Percentiles rank a stretch among this genome's conserved stretches.
phyloP scores from a whole-genome alignment of 2,113 vertebrate genomes.

The Gymnobelideus leadbeateri region DNA sequence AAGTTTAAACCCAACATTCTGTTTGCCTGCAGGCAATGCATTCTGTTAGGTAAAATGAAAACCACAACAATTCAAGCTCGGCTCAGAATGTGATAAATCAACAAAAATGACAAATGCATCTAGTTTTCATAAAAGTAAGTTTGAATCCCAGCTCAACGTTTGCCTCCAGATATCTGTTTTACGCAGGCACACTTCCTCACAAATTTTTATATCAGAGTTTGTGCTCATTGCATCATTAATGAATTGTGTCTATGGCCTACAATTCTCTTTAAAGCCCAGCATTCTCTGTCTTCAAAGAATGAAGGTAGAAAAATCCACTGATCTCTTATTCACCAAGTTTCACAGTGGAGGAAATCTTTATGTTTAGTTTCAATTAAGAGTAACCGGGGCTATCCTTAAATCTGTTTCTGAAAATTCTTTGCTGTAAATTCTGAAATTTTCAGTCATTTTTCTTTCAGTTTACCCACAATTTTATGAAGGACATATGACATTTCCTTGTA shows the following conservation, averaged over 20 bases:
- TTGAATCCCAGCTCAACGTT: conserved; percentile 47
- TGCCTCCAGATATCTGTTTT: conserved; percentile 61
- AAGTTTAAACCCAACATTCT: conserved; percentile 79
- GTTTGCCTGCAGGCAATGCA: conserved; percentile 76
- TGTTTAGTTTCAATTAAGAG: conserved; percentile 36
- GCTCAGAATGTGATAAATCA: conserved; percentile 73
- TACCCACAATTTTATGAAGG: neutral
- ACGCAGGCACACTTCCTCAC: conserved; percentile 6
- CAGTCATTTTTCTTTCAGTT: neutral
- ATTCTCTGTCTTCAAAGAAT: neutral
- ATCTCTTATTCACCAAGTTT: conserved; percentile 31
- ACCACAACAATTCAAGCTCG: conserved; percentile 59
- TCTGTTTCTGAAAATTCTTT: neutral
- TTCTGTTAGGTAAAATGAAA: conserved; percentile 77
- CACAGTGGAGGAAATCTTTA: neutral
- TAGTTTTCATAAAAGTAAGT: conserved; percentile 60
- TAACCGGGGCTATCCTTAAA: conserved; percentile 17
- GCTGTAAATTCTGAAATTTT: conserved; percentile 6
- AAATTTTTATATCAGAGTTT: neutral
- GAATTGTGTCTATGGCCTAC: neutral
- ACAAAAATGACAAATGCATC: conserved; percentile 74
- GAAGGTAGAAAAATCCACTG: neutral
- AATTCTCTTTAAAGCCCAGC: conserved; percentile 34
- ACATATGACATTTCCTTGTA: neutral
- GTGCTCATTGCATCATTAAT: conserved; percentile 26